Evolutionary conservation across 2,888 invertebrate species (phyloP), one percentile per base, ranked within the genome.

Genomic region (Melieria omissa): DNA sequence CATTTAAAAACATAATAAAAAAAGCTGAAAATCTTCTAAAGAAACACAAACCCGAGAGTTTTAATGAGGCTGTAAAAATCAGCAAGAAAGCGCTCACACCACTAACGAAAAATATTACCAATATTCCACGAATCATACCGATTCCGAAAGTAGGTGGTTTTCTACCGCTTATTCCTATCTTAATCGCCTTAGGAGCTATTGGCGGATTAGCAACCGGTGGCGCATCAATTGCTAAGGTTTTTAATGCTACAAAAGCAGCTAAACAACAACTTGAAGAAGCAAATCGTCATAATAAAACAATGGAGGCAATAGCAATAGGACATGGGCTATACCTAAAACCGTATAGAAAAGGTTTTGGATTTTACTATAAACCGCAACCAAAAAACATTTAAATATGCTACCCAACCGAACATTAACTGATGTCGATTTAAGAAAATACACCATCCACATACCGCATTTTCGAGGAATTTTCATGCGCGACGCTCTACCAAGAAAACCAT

Each of bases 121-220:
- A 57, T 71, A 49, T 75, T 63, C 81, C 81, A 44, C 69, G 83
- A 62, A 58, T 84, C 55, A 81, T 83, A 60, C 78, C 81, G 41
- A 16, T 85, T 14, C 83, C 84, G 5, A 84, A 84, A 79, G 70
- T 70, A 45, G 83, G 84, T 42, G 84, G 29, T 29, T 29, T 29
- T 29, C 29, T 29, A 29, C 29, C 29, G 3, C 29, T 29, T 29
- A 29, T 29, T 79, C 83, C 84, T 0, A 83, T 82, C 16, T 73
- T 85, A 54, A 76, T 79, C 29, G 85, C 85, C 12, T 44, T 81
- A 10, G 61, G 61, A 4, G 70, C 70, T 4, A 45, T 70, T 16
- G 63, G 79, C 29, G 29, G 29, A 29, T 29, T 29, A 29, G 29
- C 29, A 29, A 29, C 1, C 29, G 29, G 29, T 29, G 29, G 29